Evolutionary conservation across 30 jellyfish, hydroid and myxozoan species (phyloP).

Genomic region (Aurelia aurita complex sp. Pacific): DNA sequence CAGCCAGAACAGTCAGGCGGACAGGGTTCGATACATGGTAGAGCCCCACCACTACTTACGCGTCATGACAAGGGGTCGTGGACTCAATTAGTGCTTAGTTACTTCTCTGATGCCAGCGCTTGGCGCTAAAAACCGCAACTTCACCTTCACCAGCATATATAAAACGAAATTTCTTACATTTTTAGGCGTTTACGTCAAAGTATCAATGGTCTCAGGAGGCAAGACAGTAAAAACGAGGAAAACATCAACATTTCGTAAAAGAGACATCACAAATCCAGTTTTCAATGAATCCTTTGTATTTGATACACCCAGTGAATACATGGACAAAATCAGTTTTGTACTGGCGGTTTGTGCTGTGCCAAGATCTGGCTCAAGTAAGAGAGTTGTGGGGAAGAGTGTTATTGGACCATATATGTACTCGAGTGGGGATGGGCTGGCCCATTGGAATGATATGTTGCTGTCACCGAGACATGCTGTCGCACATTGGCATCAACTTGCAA

Average conservation of each 20-base stretch:
- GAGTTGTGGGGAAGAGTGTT: slow-evolving; percentile 76
- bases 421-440: slow-evolving; percentile 93
- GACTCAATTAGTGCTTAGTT: no score
- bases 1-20: no score
- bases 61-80: no score
- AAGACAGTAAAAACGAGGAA: slow-evolving; percentile 81
- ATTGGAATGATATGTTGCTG: slow-evolving; percentile 93
- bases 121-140: no score
- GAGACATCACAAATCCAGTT: slow-evolving; percentile 74
- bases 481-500: slow-evolving; percentile 81
- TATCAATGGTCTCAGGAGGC: slow-evolving; percentile 80
- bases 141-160: background rate
- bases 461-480: slow-evolving; percentile 93
- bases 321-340: slow-evolving; percentile 84
- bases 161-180: background rate
- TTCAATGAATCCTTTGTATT: slow-evolving; percentile 93
- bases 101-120: no score
- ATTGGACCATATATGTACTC: slow-evolving; percentile 97
- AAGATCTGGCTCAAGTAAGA: slow-evolving; percentile 73
- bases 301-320: slow-evolving; percentile 74
- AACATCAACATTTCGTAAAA: slow-evolving; percentile 67
- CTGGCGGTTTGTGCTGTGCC: slow-evolving; percentile 76
- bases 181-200: slow-evolving; percentile 86
- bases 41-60: no score
- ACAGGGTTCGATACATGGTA: no score